Base-by-base conservation (phyloP, 2,888 invertebrate genomes). In the Lithophane socia region DNA sequence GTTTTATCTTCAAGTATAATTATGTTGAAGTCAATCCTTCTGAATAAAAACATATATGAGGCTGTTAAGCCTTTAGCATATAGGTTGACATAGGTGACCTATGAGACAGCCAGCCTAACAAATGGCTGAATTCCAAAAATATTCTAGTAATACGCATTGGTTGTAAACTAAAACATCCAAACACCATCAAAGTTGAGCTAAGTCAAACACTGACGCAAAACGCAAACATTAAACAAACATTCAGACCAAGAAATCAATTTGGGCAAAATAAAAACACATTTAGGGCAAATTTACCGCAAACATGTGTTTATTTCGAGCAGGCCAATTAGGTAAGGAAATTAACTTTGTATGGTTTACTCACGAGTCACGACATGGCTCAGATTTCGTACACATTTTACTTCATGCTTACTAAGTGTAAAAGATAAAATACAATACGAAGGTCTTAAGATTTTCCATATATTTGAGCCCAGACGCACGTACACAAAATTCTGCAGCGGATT, bases 211-310 rank as follows among this genome's bases (percentile, higher is more conserved):
- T 16, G 37, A 44, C 8, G 12, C 66, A 58, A 52, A 65, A 58
- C 37, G 16, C 10, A 44, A 63, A 37, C 44, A 84, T 87, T 87
- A 86, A 75, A 65, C 44, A 42, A 79, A 79, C 24, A 82, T 82
- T 83, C 71, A 86, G 86, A 85, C 83, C 80, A 82, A 78, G 73
- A 86, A 83, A 85, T 82, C 72, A 44, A 80, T 84, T 85, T 73
- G 73, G 67, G 54, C 24, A 72, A 61, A 73, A 63, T 73, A 72
- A 75, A 73, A 77, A 64, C 75, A 77, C 54, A 73, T 75, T 74
- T 69, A 58, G 80, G 78, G 74, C 68, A 71, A 61, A 74, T 60
- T 73, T 74, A 75, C 79, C 63, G 68, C 80, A 81, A 80, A 75
- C 60, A 60, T 73, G 77, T 72, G 52, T 80, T 85, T 87, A 87